Conservation (phyloP, 2,113 vertebrate species). For the Eleginops maclovinus region DNA sequence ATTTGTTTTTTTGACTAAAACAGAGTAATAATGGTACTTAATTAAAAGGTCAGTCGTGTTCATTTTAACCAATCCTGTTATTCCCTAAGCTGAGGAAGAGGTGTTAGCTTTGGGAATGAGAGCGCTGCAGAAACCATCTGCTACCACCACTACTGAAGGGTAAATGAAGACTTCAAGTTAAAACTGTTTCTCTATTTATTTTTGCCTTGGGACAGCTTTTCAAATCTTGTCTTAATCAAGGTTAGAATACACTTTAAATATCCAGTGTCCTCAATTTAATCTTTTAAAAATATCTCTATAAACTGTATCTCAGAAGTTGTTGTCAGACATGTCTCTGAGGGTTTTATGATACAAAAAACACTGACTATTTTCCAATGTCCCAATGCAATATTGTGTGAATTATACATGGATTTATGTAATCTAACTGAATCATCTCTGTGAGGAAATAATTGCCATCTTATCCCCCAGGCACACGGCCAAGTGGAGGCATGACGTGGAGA, state of each 20-base stretch:
- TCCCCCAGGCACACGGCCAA: conserved; percentile 67
- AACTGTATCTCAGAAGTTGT: background rate
- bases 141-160: conserved; percentile 50
- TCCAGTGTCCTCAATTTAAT: conserved; percentile 3
- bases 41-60: conserved; percentile 72
- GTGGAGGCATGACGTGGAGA: conserved; percentile 65
- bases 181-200: conserved; percentile 38
- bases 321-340: conserved; percentile 15
- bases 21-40: conserved; percentile 55
- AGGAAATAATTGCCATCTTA: conserved; percentile 69
- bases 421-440: conserved; percentile 67
- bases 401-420: conserved; percentile 70
- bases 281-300: conserved; percentile 6
- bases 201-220: conserved; percentile 11
- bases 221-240: conserved; percentile 47
- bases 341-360: conserved; percentile 18
- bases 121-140: conserved; percentile 68
- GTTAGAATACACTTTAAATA: background rate
- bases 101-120: conserved; percentile 60
- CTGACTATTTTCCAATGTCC: conserved; percentile 16
- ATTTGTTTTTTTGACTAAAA: conserved; percentile 62
- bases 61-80: conserved; percentile 64
- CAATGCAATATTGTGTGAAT: conserved; percentile 51
- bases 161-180: conserved; percentile 70
- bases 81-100: conserved; percentile 64